phyloP scores from a whole-genome alignment of 2,888 invertebrate genomes.

The Palloptera scutellata region DNA sequence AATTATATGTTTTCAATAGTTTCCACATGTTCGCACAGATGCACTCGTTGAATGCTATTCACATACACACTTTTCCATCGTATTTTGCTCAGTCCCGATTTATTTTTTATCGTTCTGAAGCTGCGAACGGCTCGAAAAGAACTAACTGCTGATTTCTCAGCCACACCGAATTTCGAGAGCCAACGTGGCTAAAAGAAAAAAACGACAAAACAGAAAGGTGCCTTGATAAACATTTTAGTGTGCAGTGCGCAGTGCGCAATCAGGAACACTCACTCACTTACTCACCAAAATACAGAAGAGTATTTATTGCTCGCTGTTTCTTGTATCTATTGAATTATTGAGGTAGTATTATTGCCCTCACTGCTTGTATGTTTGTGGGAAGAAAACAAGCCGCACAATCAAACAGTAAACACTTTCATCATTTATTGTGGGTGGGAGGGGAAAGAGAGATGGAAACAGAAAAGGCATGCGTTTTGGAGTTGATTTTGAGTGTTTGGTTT shows the following conservation, averaged over 20 bases:
- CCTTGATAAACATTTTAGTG: neutral
- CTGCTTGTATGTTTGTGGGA: too few relatives aligned
- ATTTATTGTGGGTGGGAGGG: too few relatives aligned
- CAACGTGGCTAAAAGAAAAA: neutral
- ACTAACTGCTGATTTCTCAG: constrained; percentile 23
- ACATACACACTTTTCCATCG: neutral
- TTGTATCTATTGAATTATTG: too few relatives aligned
- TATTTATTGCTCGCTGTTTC: too few relatives aligned
- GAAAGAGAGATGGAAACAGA: too few relatives aligned
- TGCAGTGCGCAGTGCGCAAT: constrained; percentile 16
- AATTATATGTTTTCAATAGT: neutral
- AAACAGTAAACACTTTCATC: too few relatives aligned
- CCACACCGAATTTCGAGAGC: neutral
- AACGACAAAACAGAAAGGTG: neutral
- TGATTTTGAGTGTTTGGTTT: too few relatives aligned
- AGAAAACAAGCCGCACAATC: too few relatives aligned
- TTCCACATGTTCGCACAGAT: constrained; percentile 21
- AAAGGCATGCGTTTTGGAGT: too few relatives aligned
- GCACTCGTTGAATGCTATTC: constrained; percentile 16
- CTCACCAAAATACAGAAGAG: too few relatives aligned
- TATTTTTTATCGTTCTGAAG: constrained; percentile 20
- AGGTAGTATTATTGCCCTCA: too few relatives aligned
- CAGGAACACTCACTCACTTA: neutral
- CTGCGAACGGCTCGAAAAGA: constrained; percentile 29
- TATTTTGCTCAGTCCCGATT: neutral